These are phyloP conservation scores for Muraenolepis orangiensis DNA, from an alignment of 2,797 vertebrate genomes.

Conservation along the genomic window DNA sequence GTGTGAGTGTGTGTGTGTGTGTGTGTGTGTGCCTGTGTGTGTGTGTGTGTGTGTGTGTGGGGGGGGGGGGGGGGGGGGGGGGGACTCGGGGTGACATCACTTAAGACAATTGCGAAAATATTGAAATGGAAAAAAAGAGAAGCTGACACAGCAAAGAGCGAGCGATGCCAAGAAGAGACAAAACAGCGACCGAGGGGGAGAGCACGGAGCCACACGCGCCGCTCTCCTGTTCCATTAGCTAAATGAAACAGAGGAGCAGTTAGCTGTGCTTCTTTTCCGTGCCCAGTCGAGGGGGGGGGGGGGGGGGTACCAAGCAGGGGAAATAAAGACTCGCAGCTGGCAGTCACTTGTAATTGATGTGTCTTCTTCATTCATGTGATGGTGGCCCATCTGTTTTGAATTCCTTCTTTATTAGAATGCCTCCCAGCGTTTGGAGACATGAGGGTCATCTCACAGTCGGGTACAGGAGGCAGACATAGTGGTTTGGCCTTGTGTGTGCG, in stretches of 20 bases:
- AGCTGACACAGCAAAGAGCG: slow-evolving; percentile 63
- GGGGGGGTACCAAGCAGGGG: slow-evolving; percentile 52
- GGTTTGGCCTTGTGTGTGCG: not conserved
- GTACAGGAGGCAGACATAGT: not conserved
- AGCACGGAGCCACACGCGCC: slow-evolving; percentile 37
- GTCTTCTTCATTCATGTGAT: slow-evolving; percentile 51
- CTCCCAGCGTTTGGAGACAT: not conserved
- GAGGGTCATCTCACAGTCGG: not conserved
- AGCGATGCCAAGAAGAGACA: slow-evolving; percentile 51
- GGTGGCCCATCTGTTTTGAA: slow-evolving; percentile 25
- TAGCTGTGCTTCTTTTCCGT: slow-evolving; percentile 43
- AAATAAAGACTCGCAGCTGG: slow-evolving; percentile 54
- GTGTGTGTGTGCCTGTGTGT: not conserved
- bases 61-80: not conserved
- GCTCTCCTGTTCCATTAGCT: slow-evolving; percentile 70
- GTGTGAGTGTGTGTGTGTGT: not conserved
- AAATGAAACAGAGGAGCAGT: slow-evolving; percentile 71
- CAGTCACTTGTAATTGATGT: slow-evolving; percentile 51
- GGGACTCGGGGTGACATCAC: not conserved
- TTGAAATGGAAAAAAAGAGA: slow-evolving; percentile 50
- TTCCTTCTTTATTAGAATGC: not conserved
- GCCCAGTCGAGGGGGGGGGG: slow-evolving; percentile 43
- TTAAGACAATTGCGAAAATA: slow-evolving; percentile 39
- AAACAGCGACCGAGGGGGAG: slow-evolving; percentile 60
- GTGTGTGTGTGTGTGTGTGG: not conserved